A percentile compares a stretch with the other conserved stretches of the same genome.
These are phyloP conservation scores for Alviniconcha strummeri DNA, from an alignment of 2,888 invertebrate species.

Conservation along the genomic window DNA sequence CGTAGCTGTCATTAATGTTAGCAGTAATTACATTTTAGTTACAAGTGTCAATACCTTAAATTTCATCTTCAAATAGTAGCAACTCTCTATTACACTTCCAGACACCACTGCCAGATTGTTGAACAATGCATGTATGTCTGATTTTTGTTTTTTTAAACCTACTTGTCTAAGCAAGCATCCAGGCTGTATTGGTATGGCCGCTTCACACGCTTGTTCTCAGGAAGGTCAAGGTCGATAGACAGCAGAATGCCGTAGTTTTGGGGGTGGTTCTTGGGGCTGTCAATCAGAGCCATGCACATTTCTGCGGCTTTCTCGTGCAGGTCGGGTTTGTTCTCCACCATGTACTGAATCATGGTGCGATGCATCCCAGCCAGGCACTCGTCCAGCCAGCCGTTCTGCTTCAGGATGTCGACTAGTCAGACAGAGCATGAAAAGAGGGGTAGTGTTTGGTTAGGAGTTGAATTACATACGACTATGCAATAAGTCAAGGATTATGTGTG, in stretches of 20 bases:
- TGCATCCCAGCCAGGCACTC: constrained; percentile 27
- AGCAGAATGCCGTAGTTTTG: constrained; percentile 14
- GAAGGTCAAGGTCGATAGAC: not conserved
- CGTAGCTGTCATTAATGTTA: too few relatives aligned
- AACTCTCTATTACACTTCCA: too few relatives aligned
- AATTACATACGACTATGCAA: too few relatives aligned
- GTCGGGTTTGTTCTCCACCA: constrained; percentile 13
- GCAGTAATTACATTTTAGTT: too few relatives aligned
- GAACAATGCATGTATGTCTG: too few relatives aligned
- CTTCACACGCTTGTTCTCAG: not conserved
- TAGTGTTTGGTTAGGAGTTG: too few relatives aligned
- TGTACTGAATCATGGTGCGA: constrained; percentile 22
- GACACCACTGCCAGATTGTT: too few relatives aligned
- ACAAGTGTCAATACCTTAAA: too few relatives aligned
- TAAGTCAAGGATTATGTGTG: not conserved
- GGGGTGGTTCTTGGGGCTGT: constrained; percentile 22
- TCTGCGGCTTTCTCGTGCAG: constrained; percentile 26
- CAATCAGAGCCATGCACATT: constrained; percentile 19
- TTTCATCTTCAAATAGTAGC: too few relatives aligned
- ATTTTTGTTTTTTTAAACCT: too few relatives aligned
- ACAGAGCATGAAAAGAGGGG: too few relatives aligned
- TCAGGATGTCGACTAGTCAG: constrained; percentile 27
- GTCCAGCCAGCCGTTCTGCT: constrained; percentile 23
- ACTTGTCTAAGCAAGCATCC: constrained; percentile 23
- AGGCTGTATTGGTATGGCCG: constrained; percentile 17